phyloP scores from a whole-genome alignment of 2,888 invertebrate species.

The Biston stratarius region DNA sequence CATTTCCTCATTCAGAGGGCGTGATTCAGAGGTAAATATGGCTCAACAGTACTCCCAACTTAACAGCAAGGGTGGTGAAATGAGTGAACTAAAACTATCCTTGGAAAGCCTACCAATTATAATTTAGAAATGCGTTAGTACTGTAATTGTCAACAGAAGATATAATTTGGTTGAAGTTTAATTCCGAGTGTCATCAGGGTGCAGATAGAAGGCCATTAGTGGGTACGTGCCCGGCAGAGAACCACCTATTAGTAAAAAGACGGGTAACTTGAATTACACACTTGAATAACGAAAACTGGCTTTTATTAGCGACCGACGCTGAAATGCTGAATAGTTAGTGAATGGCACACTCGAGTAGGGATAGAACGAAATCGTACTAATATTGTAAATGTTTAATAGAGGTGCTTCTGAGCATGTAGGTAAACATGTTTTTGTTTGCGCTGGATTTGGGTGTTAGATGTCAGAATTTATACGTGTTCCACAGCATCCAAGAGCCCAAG shows the following conservation, averaged over 20 bases:
- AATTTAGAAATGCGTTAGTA: not conserved
- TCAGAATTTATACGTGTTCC: too few relatives aligned
- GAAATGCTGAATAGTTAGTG: conserved; percentile 3
- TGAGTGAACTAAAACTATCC: not conserved
- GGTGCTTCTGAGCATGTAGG: not conserved
- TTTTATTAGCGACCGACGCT: conserved; percentile 13
- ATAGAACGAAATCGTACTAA: not conserved
- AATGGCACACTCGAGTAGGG: not conserved
- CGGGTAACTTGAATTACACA: conserved; percentile 18
- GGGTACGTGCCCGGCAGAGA: conserved; percentile 29
- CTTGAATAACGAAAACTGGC: conserved; percentile 19
- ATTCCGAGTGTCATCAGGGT: conserved; percentile 30
- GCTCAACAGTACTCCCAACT: conserved; percentile 10
- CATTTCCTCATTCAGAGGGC: conserved; percentile 34
- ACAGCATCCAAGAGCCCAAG: too few relatives aligned
- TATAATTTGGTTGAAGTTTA: conserved; percentile 3
- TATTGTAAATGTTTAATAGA: not conserved
- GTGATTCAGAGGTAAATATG: conserved; percentile 36
- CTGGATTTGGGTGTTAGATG: too few relatives aligned
- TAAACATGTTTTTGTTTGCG: not conserved
- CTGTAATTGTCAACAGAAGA: not conserved
- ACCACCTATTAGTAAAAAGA: conserved; percentile 28
- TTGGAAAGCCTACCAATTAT: not conserved
- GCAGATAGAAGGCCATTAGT: conserved; percentile 32
- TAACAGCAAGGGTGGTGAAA: not conserved